These are phyloP conservation scores for Eidolon helvum DNA, from an alignment of 2,113 vertebrate genomes.

Conservation along the genomic window DNA sequence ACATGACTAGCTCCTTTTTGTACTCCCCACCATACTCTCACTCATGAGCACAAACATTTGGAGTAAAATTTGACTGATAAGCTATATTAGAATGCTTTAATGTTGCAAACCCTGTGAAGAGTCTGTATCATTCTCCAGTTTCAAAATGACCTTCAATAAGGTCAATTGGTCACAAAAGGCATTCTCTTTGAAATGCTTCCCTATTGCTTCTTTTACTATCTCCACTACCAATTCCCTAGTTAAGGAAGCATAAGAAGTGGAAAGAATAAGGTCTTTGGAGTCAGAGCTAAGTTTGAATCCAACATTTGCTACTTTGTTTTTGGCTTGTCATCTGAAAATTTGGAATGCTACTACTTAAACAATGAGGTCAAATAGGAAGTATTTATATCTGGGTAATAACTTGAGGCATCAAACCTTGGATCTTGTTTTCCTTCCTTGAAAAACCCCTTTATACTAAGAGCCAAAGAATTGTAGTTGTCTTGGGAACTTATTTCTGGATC, in stretches of 20 bases:
- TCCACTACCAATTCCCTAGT: neutral
- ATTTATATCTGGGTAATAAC: neutral
- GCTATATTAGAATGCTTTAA: neutral
- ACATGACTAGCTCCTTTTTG: neutral
- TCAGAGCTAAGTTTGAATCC: neutral
- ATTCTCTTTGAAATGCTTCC: neutral
- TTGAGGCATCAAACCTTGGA: neutral
- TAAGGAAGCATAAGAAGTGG: neutral
- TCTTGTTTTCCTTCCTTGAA: constrained; percentile 18
- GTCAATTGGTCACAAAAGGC: neutral
- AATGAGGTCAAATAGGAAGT: neutral
- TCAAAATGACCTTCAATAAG: neutral
- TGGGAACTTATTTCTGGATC: neutral
- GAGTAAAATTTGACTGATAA: neutral
- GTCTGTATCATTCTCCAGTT: neutral
- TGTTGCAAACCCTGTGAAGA: neutral
- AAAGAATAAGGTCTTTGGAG: neutral
- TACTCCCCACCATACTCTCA: neutral
- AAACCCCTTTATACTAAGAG: neutral
- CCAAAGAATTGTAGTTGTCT: neutral
- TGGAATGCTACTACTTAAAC: neutral
- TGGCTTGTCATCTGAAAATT: neutral
- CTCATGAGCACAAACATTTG: neutral
- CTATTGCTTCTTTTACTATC: neutral
- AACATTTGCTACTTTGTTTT: neutral